Evolutionary conservation across 2,797 vertebrate genomes (phyloP).

Genomic region (Kryptolebias ocellatus): DNA sequence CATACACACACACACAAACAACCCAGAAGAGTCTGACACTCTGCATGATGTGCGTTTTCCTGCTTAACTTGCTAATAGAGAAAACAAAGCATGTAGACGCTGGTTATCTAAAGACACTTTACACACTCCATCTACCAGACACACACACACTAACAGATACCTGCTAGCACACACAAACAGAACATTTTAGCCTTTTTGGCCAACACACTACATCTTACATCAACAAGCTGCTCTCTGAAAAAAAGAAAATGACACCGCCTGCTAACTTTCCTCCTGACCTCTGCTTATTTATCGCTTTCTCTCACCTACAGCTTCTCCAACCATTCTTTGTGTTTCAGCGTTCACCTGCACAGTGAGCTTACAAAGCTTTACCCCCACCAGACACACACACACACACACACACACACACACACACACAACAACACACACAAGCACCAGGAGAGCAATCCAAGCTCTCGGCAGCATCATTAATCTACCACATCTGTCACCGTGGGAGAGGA

Average conservation of each 20-base stretch:
- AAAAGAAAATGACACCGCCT: too few relatives aligned
- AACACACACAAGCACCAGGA: slow-evolving; percentile 13
- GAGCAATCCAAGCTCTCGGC: slow-evolving; percentile 28
- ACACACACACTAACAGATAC: background rate
- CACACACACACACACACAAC: background rate
- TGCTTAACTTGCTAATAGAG: background rate
- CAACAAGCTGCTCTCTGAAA: too few relatives aligned
- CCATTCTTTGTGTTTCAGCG: slow-evolving; percentile 4
- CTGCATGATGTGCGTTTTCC: background rate
- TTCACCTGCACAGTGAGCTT: slow-evolving; percentile 24
- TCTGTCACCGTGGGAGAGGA: slow-evolving; percentile 25
- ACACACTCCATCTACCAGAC: too few relatives aligned
- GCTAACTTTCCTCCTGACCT: background rate
- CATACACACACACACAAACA: too few relatives aligned
- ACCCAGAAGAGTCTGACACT: background rate
- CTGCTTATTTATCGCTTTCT: background rate
- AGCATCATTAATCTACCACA: slow-evolving; percentile 50
- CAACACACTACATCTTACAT: too few relatives aligned
- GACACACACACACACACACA: background rate
- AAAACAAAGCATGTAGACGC: background rate
- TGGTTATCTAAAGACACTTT: background rate
- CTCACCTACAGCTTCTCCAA: slow-evolving; percentile 3
- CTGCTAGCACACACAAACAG: background rate
- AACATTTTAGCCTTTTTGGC: background rate
- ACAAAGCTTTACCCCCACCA: background rate